These are phyloP conservation scores for Tyrannus savana DNA, from an alignment of 2,113 vertebrate species.

Conservation along the genomic window DNA sequence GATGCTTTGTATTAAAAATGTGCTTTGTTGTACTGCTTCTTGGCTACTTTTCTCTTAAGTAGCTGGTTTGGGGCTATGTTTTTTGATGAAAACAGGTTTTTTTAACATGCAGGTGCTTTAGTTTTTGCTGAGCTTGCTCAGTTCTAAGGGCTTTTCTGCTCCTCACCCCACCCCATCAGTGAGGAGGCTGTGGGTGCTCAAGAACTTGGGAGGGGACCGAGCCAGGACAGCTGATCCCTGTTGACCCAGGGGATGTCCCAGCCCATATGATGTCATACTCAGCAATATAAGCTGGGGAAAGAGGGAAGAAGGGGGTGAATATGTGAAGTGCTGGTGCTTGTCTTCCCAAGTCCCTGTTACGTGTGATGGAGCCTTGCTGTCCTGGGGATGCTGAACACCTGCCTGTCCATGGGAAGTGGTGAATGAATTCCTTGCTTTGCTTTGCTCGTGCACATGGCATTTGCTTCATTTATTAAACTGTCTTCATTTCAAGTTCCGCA, in stretches of 20 bases:
- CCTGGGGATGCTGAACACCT: background rate
- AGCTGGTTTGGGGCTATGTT: background rate
- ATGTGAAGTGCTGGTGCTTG: background rate
- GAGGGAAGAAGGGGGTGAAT: background rate
- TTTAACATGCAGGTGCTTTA: background rate
- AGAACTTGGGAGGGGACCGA: background rate
- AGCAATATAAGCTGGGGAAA: background rate
- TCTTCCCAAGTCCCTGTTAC: background rate
- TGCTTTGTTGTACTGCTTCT: background rate
- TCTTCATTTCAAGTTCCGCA: background rate
- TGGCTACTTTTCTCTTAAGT: background rate
- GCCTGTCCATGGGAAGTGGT: background rate
- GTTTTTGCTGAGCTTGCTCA: background rate
- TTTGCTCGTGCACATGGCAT: background rate
- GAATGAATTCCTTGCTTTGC: background rate
- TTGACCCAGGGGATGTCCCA: background rate
- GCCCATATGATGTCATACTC: background rate
- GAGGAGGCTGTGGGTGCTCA: background rate
- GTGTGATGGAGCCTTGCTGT: background rate
- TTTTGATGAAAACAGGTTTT: background rate
- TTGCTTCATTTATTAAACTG: background rate
- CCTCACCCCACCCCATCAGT: background rate
- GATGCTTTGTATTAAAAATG: background rate
- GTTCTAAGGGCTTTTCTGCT: background rate
- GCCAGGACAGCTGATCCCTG: background rate